A percentile compares a stretch with the other conserved stretches of the same genome.
Conservation (phyloP, 2,113 vertebrate species). For the Murina feae region DNA sequence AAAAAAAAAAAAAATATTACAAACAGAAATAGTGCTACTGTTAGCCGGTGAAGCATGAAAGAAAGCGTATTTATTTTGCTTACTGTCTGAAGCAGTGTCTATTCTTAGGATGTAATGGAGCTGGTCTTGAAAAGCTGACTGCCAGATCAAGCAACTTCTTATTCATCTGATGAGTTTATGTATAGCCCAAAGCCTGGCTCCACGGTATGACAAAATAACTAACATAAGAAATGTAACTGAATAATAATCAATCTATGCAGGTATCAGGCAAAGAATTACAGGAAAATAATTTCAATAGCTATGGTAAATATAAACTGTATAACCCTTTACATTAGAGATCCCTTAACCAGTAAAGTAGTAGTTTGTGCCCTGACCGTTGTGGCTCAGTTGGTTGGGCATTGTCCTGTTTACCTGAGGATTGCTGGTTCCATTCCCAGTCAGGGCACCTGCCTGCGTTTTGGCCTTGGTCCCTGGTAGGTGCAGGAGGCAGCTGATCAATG, state of each 20-base stretch:
- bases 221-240: constrained; percentile 42
- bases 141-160: constrained; percentile 8
- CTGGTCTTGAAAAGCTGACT: constrained; percentile 12
- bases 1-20: not conserved
- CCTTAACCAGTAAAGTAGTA: not conserved
- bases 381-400: too few species aligned
- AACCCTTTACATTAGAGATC: not conserved
- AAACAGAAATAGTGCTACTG: not conserved
- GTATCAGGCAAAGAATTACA: not conserved
- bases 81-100: not conserved
- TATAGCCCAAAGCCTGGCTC: constrained; percentile 2
- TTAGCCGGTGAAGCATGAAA: constrained; percentile 21
- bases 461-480: too few species aligned
- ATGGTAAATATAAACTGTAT: constrained; percentile 11
- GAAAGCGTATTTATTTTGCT: constrained; percentile 2
- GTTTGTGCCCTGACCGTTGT: not conserved
- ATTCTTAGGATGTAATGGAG: not conserved
- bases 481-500: too few species aligned
- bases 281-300: not conserved
- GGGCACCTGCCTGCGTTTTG: too few species aligned
- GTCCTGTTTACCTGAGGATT: too few species aligned
- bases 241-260: not conserved
- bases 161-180: constrained; percentile 17
- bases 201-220: constrained; percentile 28
- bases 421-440: too few species aligned